Percentiles rank a stretch among this genome's conserved stretches.
These are phyloP conservation scores for Megamerina dolium DNA, from an alignment of 2,888 invertebrate genomes.

Conservation along the genomic window DNA sequence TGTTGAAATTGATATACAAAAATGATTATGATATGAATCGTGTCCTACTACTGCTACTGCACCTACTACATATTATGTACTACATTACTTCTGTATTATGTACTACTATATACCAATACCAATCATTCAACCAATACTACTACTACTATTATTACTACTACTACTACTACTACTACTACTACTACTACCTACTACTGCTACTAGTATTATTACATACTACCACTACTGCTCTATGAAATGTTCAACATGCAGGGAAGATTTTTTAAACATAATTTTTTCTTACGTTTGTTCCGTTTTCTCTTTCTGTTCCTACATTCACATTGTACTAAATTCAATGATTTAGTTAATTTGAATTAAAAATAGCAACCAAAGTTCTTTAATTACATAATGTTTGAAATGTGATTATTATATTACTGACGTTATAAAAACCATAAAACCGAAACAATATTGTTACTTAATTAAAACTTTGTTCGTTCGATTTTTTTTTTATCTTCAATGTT, in stretches of 20 bases:
- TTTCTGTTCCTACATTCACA: conserved; percentile 23
- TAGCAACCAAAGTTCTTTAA: conserved; percentile 2
- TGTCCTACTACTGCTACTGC: conserved; percentile 14
- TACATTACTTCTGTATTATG: too few species aligned
- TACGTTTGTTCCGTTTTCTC: conserved; percentile 26
- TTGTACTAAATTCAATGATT: too few species aligned
- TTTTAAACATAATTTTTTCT: conserved; percentile 18
- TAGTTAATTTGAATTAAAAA: conserved; percentile 6
- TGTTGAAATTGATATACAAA: too few species aligned
- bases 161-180: conserved; percentile 6
- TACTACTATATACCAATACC: conserved; percentile 1
- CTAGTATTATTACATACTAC: too few species aligned
- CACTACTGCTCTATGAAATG: conserved; percentile 16
- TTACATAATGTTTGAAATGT: conserved; percentile 4
- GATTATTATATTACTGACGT: too few species aligned
- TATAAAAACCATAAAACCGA: too few species aligned
- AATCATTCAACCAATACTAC: too few species aligned
- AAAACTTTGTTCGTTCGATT: conserved; percentile 17
- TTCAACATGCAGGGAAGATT: conserved; percentile 32
- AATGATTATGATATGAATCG: conserved; percentile 2
- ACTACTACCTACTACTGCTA: too few species aligned
- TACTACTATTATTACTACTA: too few species aligned
- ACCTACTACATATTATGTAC: too few species aligned
- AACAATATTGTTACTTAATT: conserved; percentile 10
- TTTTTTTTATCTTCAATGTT: too few species aligned